Evolutionary conservation across 1,140 invertebrate species (phyloP).

Genomic region (Conopomorpha cramerella): DNA sequence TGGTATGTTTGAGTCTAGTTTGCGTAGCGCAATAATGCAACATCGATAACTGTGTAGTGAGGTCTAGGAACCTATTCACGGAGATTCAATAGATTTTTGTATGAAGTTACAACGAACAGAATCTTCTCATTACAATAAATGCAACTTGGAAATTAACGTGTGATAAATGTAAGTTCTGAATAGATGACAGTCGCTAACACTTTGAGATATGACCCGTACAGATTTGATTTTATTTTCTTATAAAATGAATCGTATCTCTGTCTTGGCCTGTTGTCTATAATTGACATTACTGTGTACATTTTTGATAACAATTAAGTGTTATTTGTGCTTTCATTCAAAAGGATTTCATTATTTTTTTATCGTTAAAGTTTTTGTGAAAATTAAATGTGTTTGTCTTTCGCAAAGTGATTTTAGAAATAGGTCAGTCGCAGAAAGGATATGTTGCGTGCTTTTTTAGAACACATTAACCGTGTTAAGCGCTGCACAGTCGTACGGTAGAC

Average conservation of each 20-base stretch:
- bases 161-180: slow-evolving; percentile 46
- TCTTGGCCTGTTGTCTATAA: slow-evolving; percentile 56
- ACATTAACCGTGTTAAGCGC: slow-evolving; percentile 5
- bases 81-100: too few relatives aligned
- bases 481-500: too few relatives aligned
- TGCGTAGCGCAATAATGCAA: too few relatives aligned
- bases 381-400: slow-evolving; percentile 53
- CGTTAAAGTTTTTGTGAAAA: slow-evolving; percentile 19
- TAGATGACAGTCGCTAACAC: slow-evolving; percentile 55
- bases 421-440: slow-evolving; percentile 36
- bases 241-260: slow-evolving; percentile 55
- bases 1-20: too few relatives aligned
- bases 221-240: slow-evolving; percentile 56
- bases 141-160: slow-evolving; percentile 31
- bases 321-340: slow-evolving; percentile 34
- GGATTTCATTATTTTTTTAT: too few relatives aligned
- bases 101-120: neutral
- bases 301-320: slow-evolving; percentile 44
- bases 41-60: too few relatives aligned
- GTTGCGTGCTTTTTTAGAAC: slow-evolving; percentile 4
- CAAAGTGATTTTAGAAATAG: slow-evolving; percentile 32
- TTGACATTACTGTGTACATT: slow-evolving; percentile 39
- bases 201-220: slow-evolving; percentile 45
- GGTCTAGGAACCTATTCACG: too few relatives aligned
- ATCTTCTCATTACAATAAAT: slow-evolving; percentile 1